Percentiles rank a stretch among this genome's conserved stretches.
Evolutionary conservation across 2,113 vertebrate genomes (phyloP).

Genomic region (Myotis lucifugus): DNA sequence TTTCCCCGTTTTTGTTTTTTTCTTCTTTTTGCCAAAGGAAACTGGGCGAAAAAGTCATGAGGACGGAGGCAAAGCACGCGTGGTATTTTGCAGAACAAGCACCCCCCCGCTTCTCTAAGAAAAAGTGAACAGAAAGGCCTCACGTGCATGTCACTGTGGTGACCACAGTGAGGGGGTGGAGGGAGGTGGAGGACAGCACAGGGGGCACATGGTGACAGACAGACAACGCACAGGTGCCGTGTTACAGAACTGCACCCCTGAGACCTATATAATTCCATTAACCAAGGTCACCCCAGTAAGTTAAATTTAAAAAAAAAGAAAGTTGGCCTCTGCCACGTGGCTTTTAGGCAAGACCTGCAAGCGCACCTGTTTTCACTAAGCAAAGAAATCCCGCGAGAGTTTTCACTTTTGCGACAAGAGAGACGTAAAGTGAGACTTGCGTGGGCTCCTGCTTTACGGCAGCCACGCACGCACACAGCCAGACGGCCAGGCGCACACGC

Average conservation of each 20-base stretch:
- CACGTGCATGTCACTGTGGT: background rate
- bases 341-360: background rate
- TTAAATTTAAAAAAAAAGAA: background rate
- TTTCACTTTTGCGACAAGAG: background rate
- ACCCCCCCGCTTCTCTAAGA: background rate
- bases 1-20: background rate
- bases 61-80: background rate
- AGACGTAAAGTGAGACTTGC: background rate
- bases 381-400: no score
- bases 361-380: background rate
- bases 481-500: no score
- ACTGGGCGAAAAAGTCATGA: background rate
- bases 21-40: background rate
- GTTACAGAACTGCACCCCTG: background rate
- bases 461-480: no score
- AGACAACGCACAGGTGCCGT: background rate
- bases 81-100: background rate
- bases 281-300: background rate
- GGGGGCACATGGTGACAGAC: background rate
- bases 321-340: background rate
- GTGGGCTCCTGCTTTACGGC: background rate
- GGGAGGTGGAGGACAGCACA: background rate
- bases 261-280: accelerated
- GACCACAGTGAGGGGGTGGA: background rate
- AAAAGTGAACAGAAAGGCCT: background rate